These are phyloP conservation scores for Catharus fuscescens DNA, from an alignment of 2,113 vertebrate genomes.

Conservation along the genomic window DNA sequence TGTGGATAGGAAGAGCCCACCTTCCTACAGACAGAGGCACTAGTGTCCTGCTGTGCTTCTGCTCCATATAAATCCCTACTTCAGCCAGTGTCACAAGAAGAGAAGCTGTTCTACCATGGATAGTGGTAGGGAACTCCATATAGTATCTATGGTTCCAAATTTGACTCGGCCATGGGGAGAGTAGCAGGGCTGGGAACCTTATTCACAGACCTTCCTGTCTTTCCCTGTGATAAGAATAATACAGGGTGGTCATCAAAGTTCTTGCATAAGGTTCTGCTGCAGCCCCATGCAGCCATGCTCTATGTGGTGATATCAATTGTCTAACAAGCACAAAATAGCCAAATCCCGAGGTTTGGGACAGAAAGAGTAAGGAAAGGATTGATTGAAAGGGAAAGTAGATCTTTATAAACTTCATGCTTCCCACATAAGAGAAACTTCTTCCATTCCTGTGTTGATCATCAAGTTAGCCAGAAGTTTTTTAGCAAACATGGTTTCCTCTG, in stretches of 20 bases:
- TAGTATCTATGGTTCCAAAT: neutral
- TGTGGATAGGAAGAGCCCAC: neutral
- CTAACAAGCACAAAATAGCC: neutral
- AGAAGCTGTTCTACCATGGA: neutral
- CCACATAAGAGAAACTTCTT: neutral
- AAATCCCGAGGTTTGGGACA: neutral
- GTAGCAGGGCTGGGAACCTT: neutral
- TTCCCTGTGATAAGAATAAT: accelerated
- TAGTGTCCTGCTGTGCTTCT: neutral
- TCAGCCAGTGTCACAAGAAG: neutral
- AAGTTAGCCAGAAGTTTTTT: neutral
- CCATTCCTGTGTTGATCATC: neutral
- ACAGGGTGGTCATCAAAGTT: neutral
- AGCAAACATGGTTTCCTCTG: neutral
- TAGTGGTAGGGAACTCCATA: neutral
- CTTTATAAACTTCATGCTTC: neutral
- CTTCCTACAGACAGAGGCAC: neutral
- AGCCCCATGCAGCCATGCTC: neutral
- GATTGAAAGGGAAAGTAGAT: neutral
- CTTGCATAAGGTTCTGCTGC: neutral
- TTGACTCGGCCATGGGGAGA: neutral
- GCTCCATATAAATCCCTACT: neutral
- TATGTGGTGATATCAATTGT: neutral
- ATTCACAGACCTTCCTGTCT: neutral
- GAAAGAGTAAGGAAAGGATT: neutral